phyloP scores from a whole-genome alignment of 2,113 vertebrate species.

The Melierax canorus region DNA sequence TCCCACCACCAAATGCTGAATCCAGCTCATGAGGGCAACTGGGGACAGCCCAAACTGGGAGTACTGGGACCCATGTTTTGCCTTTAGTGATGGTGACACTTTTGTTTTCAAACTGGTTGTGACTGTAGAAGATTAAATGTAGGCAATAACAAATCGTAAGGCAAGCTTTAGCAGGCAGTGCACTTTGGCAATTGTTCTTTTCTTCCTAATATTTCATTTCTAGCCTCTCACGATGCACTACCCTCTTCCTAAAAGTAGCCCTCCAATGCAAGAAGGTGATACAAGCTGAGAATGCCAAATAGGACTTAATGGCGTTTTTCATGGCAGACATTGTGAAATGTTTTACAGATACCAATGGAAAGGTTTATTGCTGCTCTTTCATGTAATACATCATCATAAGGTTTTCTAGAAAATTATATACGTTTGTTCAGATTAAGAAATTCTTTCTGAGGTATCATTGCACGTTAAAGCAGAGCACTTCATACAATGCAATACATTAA shows the following conservation, averaged over 20 bases:
- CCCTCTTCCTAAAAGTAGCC: neutral
- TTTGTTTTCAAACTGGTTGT: neutral
- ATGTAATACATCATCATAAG: neutral
- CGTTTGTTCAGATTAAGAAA: neutral
- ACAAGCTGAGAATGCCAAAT: neutral
- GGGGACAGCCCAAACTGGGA: neutral
- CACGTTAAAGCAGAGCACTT: neutral
- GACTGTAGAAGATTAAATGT: neutral
- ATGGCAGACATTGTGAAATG: neutral
- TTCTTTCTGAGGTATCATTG: neutral
- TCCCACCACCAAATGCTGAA: neutral
- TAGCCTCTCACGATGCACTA: neutral
- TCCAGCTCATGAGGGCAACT: neutral
- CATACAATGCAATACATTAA: neutral
- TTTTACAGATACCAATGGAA: slow-evolving; percentile 1
- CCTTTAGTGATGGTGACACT: neutral
- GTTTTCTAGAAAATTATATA: neutral
- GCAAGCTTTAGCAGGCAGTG: neutral
- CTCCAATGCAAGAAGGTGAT: neutral
- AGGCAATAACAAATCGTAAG: neutral
- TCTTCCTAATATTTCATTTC: neutral
- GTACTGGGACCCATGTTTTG: neutral
- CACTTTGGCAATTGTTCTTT: neutral
- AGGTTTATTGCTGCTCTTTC: slow-evolving; percentile 11
- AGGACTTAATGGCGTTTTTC: neutral